Evolutionary conservation across 1,140 invertebrate genomes (phyloP).

Genomic region (Whitmania pigra): DNA sequence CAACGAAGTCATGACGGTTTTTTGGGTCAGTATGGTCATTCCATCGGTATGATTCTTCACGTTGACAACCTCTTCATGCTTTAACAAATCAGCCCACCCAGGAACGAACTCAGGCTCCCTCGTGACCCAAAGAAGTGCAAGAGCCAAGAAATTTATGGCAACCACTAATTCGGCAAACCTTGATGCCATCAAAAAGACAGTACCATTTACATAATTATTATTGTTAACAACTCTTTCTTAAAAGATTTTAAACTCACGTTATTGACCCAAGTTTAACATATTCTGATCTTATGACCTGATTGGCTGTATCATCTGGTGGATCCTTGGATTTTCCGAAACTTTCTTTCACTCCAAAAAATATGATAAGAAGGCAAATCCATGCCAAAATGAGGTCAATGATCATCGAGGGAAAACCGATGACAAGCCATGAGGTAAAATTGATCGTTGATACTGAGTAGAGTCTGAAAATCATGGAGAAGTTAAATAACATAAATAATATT

Average conservation of each 20-base stretch:
- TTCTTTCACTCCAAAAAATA: slow-evolving; percentile 29
- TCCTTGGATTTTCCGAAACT: not conserved
- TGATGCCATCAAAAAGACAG: not conserved
- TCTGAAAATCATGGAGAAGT: not conserved
- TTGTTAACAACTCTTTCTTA: not conserved
- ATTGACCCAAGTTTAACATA: slow-evolving; percentile 22
- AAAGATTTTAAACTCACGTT: slow-evolving; percentile 9
- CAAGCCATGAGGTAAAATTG: slow-evolving; percentile 30
- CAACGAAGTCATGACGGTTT: not conserved
- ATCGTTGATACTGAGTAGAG: slow-evolving; percentile 21
- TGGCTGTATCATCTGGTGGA: slow-evolving; percentile 1
- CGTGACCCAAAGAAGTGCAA: slow-evolving; percentile 21
- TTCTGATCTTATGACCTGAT: slow-evolving; percentile 18
- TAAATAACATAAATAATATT: not conserved
- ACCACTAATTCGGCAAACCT: slow-evolving; percentile 22
- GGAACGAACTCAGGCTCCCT: slow-evolving; percentile 15
- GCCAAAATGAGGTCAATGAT: slow-evolving; percentile 29
- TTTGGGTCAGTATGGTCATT: too few species aligned
- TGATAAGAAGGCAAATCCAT: slow-evolving; percentile 29
- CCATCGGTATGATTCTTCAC: too few species aligned
- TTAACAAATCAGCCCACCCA: slow-evolving; percentile 15
- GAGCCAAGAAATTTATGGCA: slow-evolving; percentile 12
- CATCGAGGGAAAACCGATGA: slow-evolving; percentile 32
- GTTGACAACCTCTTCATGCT: not conserved
- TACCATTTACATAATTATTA: not conserved